Base-by-base conservation (phyloP, 2,113 vertebrate species). In the Cisticola juncidis region DNA sequence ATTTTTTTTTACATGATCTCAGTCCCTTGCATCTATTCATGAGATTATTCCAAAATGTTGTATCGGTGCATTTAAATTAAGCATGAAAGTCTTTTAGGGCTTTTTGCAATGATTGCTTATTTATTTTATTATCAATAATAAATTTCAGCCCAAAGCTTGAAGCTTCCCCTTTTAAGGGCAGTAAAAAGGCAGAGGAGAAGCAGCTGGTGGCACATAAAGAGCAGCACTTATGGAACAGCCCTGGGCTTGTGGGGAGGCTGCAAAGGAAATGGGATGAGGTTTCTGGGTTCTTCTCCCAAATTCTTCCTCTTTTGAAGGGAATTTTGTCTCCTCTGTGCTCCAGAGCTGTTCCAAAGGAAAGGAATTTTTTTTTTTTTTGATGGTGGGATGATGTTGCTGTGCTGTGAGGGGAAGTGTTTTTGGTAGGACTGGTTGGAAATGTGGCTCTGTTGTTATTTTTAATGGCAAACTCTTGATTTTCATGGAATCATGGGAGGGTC, bases 51-150 rank as follows among this genome's bases (percentile, higher is more conserved):
- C 64, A 31, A 70, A 70, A 73, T 70, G 69, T 85, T 65, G 11
- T 53, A 51, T 6, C 9, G 60, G 69, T 23, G 88, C 83, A 54
- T 96, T 95, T 94, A 86, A 97, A 96, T 93, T 86, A 96, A 81
- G 88, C 92, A 92, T 68, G 80, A 48, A 93, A 96, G 38, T 47
- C 82, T 51, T 95, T 92, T 86, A 92, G 88, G 95, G 80, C 90
- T 95, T 96, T 95, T 96, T 88, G 90, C 85, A 53, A 84, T 81
- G 81, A 95, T 96, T 88, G 86, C 91, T 96, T 94, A 94, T 94
- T 96, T 93, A 91, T 88, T 95, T 96, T 93, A 93, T 64, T 96
- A 88, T 95, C 82, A 96, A 95, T 96, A 96, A 96, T 96, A 88
- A 90, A 95, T 95, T 84, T 69, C 79, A 68, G 22, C 3, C 53